phyloP scores from a whole-genome alignment of 2,797 vertebrate species.

The Hypotaenidia philippensis region DNA sequence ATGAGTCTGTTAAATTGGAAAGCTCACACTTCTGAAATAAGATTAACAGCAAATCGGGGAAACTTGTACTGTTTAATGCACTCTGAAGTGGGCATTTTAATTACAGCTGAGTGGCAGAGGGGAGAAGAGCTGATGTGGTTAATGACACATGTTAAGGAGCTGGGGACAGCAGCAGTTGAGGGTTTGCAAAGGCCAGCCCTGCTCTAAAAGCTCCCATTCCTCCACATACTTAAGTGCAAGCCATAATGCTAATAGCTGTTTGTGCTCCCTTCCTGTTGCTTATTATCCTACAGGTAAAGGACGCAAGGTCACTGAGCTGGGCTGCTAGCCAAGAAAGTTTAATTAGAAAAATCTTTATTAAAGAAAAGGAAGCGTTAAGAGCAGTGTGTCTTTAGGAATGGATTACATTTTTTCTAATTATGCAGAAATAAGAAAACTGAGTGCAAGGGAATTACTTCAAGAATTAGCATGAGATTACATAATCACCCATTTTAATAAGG shows the following conservation, averaged over 20 bases:
- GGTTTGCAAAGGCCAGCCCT: neutral
- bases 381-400: constrained; percentile 40
- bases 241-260: neutral
- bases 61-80: neutral
- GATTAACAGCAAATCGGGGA: neutral
- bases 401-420: constrained; percentile 74
- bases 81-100: neutral
- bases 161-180: neutral
- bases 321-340: neutral
- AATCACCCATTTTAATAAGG: constrained; percentile 51
- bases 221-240: neutral
- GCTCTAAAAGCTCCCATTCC: neutral
- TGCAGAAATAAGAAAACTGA: constrained; percentile 65
- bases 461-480: constrained; percentile 73
- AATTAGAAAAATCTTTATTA: constrained; percentile 46
- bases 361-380: constrained; percentile 26
- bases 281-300: constrained; percentile 47
- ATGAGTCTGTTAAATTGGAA: neutral
- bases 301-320: constrained; percentile 19
- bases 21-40: neutral
- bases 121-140: neutral
- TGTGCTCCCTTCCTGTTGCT: neutral
- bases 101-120: neutral
- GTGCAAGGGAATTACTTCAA: constrained; percentile 68
- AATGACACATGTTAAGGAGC: neutral